These are phyloP conservation scores for Phasia obesa DNA, from an alignment of 2,888 invertebrate genomes.

Conservation along the genomic window DNA sequence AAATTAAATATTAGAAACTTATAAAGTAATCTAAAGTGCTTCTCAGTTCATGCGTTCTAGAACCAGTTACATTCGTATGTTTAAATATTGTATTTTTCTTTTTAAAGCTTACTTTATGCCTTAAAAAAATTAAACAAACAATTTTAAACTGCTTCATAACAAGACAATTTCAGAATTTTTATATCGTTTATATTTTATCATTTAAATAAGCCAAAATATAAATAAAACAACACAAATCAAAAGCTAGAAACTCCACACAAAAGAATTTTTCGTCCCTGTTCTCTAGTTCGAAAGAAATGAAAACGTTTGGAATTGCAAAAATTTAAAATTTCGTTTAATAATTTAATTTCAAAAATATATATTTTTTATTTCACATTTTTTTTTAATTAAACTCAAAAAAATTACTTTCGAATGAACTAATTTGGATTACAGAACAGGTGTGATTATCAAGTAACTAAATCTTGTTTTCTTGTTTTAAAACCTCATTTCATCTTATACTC, in stretches of 20 bases:
- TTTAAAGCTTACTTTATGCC: not conserved
- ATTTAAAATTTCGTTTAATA: too few species aligned
- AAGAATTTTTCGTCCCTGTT: too few species aligned
- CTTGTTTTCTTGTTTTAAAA: constrained; percentile 12
- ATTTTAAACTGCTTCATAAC: constrained; percentile 25
- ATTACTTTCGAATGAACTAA: too few species aligned
- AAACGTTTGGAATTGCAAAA: too few species aligned
- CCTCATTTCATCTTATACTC: constrained; percentile 14
- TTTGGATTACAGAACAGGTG: too few species aligned
- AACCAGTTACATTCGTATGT: not conserved
- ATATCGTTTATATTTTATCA: not conserved
- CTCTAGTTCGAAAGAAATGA: too few species aligned
- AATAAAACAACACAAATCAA: not conserved
- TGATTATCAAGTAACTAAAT: constrained; percentile 32
- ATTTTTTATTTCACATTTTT: too few species aligned
- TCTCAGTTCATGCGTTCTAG: not conserved
- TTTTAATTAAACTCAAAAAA: too few species aligned
- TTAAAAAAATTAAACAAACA: not conserved
- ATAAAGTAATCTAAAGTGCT: too few species aligned
- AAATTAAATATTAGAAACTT: too few species aligned
- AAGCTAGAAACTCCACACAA: constrained; percentile 11
- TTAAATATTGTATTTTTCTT: not conserved
- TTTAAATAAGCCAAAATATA: not conserved
- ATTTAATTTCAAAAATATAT: too few species aligned
- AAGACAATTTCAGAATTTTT: not conserved